Evolutionary conservation across 2,888 invertebrate species (phyloP).

Genomic region (Perizoma flavofasciatum): DNA sequence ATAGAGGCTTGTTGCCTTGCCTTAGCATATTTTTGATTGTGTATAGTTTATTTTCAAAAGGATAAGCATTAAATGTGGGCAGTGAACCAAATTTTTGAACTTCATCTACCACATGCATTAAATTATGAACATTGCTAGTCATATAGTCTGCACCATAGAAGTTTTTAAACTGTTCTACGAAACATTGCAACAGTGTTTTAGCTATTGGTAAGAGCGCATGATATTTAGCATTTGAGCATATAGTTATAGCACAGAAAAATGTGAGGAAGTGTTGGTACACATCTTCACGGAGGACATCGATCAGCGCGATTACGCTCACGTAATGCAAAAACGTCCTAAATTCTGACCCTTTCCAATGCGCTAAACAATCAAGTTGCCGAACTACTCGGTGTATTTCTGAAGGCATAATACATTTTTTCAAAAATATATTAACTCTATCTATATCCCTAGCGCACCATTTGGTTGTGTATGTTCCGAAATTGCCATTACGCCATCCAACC

Average conservation of each 20-base stretch:
- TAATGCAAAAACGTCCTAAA: constrained; percentile 12
- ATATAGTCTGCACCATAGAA: constrained; percentile 19
- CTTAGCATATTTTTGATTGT: constrained; percentile 15
- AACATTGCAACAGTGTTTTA: neutral
- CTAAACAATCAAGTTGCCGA: too few relatives aligned
- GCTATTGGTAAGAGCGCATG: too few relatives aligned
- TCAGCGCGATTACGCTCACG: constrained; percentile 13
- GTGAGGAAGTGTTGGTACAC: neutral
- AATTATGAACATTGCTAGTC: constrained; percentile 20
- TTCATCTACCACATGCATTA: constrained; percentile 12
- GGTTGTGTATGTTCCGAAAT: too few relatives aligned
- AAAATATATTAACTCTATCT: too few relatives aligned
- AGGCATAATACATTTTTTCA: too few relatives aligned
- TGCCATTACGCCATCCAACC: constrained; percentile 17
- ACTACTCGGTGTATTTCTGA: too few relatives aligned
- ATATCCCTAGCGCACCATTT: too few relatives aligned
- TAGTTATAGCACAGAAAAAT: constrained; percentile 18
- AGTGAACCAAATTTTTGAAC: constrained; percentile 14
- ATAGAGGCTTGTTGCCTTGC: constrained; percentile 4
- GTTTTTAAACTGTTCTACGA: constrained; percentile 16
- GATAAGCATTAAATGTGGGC: constrained; percentile 21
- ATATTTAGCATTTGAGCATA: too few relatives aligned
- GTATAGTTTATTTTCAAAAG: constrained; percentile 22
- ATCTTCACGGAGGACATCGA: neutral
- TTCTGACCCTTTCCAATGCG: constrained; percentile 20